Percentiles rank a stretch among this genome's conserved stretches.
Conservation (phyloP, 2,113 vertebrate species). For the Neogobius melanostomus region DNA sequence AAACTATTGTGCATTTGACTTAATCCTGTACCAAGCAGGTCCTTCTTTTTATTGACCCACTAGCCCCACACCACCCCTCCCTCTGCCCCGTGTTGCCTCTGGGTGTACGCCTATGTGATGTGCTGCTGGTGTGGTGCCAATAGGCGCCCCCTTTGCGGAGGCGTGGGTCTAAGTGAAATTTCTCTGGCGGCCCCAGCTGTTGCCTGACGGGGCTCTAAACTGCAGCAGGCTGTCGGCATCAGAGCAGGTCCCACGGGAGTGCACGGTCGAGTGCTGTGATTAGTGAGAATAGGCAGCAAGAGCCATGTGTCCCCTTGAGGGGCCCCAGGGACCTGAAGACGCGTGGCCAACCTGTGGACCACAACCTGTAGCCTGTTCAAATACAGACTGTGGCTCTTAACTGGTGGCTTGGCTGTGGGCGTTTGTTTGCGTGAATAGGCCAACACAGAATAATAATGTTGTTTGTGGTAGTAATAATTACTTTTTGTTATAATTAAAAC, state of each 20-base stretch:
- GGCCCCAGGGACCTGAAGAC: slow-evolving; percentile 44
- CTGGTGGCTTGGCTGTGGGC: background rate
- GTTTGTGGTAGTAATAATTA: too few species aligned
- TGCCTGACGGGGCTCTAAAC: slow-evolving; percentile 45
- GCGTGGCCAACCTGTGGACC: slow-evolving; percentile 63
- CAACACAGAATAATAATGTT: too few species aligned
- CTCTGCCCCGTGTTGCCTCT: background rate
- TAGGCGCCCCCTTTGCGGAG: background rate
- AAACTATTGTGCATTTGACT: too few species aligned
- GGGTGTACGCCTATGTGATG: slow-evolving; percentile 27
- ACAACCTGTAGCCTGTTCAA: slow-evolving; percentile 54
- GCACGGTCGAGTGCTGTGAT: slow-evolving; percentile 61
- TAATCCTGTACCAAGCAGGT: too few species aligned
- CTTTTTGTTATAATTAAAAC: too few species aligned
- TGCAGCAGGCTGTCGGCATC: slow-evolving; percentile 53
- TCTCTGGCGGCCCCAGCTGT: slow-evolving; percentile 57
- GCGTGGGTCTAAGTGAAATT: background rate
- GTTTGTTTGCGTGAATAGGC: background rate
- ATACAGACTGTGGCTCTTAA: background rate
- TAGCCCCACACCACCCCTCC: background rate
- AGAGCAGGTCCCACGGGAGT: slow-evolving; percentile 50
- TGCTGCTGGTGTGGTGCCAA: slow-evolving; percentile 15
- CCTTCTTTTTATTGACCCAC: too few species aligned
- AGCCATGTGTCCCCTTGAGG: slow-evolving; percentile 31
- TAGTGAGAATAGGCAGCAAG: slow-evolving; percentile 57